Conservation (phyloP, 1,140 invertebrate genomes). For the Zaprionus taronus region DNA sequence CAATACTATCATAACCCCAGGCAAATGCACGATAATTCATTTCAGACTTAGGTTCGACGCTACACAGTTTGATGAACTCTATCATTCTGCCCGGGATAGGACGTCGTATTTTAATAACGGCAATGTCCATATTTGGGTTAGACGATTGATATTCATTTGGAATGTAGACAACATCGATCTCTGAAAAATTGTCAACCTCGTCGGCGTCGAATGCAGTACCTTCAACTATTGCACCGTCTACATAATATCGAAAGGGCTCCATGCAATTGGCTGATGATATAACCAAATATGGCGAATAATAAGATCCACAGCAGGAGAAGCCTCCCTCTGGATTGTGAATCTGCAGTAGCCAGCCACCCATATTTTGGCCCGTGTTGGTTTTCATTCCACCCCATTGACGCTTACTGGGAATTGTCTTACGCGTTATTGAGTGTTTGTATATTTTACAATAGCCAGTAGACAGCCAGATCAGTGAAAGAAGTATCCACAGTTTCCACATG, state of each 20-base stretch:
- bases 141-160: slow-evolving; percentile 2
- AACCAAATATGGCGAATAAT: slow-evolving; percentile 31
- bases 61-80: slow-evolving; percentile 46
- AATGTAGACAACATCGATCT: slow-evolving; percentile 28
- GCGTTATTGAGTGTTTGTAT: slow-evolving; percentile 11
- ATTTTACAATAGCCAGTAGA: slow-evolving; percentile 7
- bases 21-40: slow-evolving; percentile 14
- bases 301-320: slow-evolving; percentile 39
- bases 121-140: slow-evolving; percentile 38
- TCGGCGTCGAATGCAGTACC: slow-evolving; percentile 12
- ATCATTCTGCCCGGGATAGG: slow-evolving; percentile 34
- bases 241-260: slow-evolving; percentile 14
- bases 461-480: not conserved
- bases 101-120: slow-evolving; percentile 11
- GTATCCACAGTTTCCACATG: not conserved
- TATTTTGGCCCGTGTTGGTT: slow-evolving; percentile 14
- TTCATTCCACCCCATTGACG: slow-evolving; percentile 31
- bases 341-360: slow-evolving; percentile 46
- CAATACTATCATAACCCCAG: slow-evolving; percentile 32
- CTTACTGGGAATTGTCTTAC: slow-evolving; percentile 1
- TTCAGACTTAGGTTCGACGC: not conserved
- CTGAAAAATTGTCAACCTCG: slow-evolving; percentile 7
- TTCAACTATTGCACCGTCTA: slow-evolving; percentile 14
- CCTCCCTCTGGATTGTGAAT: slow-evolving; percentile 4
- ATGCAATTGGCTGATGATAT: slow-evolving; percentile 51